Percentiles rank a stretch among this genome's conserved stretches.
phyloP scores from a whole-genome alignment of 2,113 vertebrate genomes.

The Psilopogon haemacephalus region DNA sequence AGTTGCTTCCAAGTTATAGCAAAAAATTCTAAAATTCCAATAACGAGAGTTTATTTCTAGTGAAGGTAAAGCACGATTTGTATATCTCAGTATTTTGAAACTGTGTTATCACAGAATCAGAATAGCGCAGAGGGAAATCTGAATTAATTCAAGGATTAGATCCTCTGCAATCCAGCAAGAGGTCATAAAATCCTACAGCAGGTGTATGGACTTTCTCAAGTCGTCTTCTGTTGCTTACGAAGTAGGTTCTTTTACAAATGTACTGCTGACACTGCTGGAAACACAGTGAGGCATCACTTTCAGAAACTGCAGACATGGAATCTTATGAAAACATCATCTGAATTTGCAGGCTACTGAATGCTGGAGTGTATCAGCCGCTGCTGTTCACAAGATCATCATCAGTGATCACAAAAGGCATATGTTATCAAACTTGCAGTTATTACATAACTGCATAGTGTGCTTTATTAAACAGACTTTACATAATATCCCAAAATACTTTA shows the following conservation, averaged over 20 bases:
- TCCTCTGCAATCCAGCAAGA: neutral
- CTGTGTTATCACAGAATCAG: neutral
- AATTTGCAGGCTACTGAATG: neutral
- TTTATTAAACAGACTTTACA: constrained; percentile 13
- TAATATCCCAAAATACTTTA: neutral
- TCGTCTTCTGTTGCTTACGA: neutral
- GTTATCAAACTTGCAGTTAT: constrained; percentile 15
- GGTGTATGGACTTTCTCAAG: neutral
- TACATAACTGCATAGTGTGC: neutral
- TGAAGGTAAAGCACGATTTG: neutral
- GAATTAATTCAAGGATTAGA: neutral
- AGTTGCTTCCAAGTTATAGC: neutral
- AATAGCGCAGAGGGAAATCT: neutral
- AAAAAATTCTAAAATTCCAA: neutral
- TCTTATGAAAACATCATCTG: neutral
- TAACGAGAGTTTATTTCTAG: neutral
- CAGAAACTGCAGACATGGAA: neutral
- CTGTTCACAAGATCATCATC: neutral
- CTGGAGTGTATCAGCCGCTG: neutral
- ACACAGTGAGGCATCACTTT: neutral
- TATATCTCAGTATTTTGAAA: neutral
- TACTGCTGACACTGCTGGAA: constrained; percentile 41
- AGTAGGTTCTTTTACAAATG: neutral
- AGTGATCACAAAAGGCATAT: neutral
- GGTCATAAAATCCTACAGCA: neutral